Base-by-base conservation (phyloP, 2,113 vertebrate species). In the Anguilla rostrata region DNA sequence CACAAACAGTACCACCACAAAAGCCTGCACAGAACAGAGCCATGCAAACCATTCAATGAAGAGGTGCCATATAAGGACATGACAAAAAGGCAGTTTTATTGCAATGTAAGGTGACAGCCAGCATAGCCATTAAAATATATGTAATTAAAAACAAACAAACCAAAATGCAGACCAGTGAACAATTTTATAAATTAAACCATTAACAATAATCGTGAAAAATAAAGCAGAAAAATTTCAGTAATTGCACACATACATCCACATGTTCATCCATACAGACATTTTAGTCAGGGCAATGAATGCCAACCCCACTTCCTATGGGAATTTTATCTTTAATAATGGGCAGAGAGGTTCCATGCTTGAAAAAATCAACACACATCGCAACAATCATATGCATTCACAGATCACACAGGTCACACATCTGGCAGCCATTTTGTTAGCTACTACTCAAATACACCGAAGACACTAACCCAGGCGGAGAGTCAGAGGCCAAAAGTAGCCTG, bases 21-120 rank as follows among this genome's bases (percentile, higher is more conserved):
- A 6, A 1, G 26, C 11, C 71, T 29, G 71, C n/a, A 12, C 71
- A 75, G 60, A 66, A 3, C 26, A 34, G n/a, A 75, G 71, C 11
- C 71, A 75, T 6, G 11, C 71, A 82, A 57, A 41, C 53, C 14
- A 46, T n/a, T 39, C 39, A 89, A 5, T 11, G 63, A 86, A 40
- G 79, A 87, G 41, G 43, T 29, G 71, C 4, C 11, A 86, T 5
- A 84, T 43, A 79, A 43, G 87, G 86, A 88, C 82, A 79, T 86
- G 92, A 91, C 7, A 89, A 93, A 93, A 93, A 92, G 90, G 91
- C 90, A 90, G 89, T 90, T 95, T 95, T 95, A 94, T 94, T 95
- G 93, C 92, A 92, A 86, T 92, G 91, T 93, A 89, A 91, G 92
- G 91, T 90, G 63, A 91, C 56, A 78, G 53, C 80, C 49, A 80